phyloP scores from a whole-genome alignment of 2,797 vertebrate species.

The Cheirogaleus major region DNA sequence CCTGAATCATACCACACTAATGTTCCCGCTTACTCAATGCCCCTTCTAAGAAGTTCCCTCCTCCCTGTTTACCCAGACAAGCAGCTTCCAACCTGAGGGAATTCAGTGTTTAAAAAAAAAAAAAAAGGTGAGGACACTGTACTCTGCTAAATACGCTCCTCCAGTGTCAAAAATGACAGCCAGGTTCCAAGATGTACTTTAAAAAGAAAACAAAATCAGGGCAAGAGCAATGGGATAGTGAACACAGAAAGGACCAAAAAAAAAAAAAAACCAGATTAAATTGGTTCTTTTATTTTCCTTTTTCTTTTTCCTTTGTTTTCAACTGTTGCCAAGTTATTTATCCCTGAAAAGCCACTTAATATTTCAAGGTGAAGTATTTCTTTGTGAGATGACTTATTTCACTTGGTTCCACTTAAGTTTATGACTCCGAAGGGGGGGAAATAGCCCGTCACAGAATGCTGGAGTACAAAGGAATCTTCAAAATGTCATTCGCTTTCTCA shows the following conservation, averaged over 20 bases:
- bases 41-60: neutral
- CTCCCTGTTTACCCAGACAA: neutral
- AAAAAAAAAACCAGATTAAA: too few species aligned
- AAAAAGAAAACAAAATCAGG: conserved; percentile 12
- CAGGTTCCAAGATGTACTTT: conserved; percentile 62
- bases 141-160: conserved; percentile 81
- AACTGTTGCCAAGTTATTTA: neutral
- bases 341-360: neutral
- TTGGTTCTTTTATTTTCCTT: neutral
- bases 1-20: too few species aligned
- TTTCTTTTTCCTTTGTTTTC: neutral
- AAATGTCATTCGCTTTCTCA: neutral
- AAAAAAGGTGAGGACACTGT: conserved; percentile 64
- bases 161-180: conserved; percentile 85
- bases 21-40: neutral
- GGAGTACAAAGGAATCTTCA: neutral
- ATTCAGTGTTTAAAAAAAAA: neutral
- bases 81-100: neutral
- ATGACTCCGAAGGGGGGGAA: neutral
- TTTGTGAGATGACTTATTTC: conserved; percentile 6
- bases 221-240: neutral
- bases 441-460: neutral
- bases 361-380: neutral
- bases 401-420: neutral
- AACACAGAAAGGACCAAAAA: neutral